Base-by-base conservation (phyloP, 2,888 invertebrate genomes). In the Anthrax anthrax region DNA sequence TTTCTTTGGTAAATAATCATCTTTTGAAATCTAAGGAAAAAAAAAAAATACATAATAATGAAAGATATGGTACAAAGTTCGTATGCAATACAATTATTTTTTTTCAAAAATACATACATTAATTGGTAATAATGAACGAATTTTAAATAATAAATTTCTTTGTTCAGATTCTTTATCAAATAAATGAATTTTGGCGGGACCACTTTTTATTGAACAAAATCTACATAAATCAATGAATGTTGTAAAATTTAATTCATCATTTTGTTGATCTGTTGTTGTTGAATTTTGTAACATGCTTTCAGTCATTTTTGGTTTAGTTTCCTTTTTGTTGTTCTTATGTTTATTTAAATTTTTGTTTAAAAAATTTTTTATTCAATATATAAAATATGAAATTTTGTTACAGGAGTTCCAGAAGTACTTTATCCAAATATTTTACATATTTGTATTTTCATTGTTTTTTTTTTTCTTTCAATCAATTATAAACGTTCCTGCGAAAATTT, bases 121-220 rank as follows among this genome's bases (percentile, higher is more conserved):
- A 63, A 77, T 74, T 49, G 80, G 78, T 62, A 81, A 70, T 59
- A 80, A 75, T 57, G 79, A 77, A 60, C 80, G 73, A 60, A 81
- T 73, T 63, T 81, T 81, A 63, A 78, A 79, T 48, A 80, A 70
- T 55, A 81, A 70, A 67, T 81, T 80, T 56, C 80, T 70, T 63
- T 80, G 80, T 62, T 81, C 81, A 44, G 80, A 77, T 63, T 80
- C 79, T 63, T 80, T 78, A 61, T 80, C 81, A 63, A 81, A 81
- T 60, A 81, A 76, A 63, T 80, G 77, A 56, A 81, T 72, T 63
- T 80, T 72, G 57, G 77, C 75, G 55, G 79, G 77, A 53, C 77
- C 80, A 61, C 76, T 77, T 67, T 78, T 80, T 56, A 81, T 70
- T 56, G 80, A 78, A 64, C 81, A 81, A 55, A 81, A 72, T 61